phyloP scores from a whole-genome alignment of 64 coral and sea anemone genomes.

The Porites lutea region DNA sequence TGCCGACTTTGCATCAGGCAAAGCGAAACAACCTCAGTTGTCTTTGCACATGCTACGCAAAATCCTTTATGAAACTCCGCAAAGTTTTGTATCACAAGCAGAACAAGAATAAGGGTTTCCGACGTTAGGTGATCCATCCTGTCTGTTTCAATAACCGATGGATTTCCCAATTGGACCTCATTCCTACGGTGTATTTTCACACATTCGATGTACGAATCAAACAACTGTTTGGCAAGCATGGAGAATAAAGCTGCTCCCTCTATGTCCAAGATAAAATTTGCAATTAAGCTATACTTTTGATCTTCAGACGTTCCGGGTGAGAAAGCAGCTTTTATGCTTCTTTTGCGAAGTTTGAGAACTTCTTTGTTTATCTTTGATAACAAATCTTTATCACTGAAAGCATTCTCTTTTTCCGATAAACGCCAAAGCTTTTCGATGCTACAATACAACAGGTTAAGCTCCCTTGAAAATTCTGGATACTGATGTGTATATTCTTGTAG shows the following conservation, averaged over 20 bases:
- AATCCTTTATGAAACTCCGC: conserved; percentile 37
- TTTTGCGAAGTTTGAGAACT: conserved; percentile 22
- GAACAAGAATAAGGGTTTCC: conserved; percentile 1
- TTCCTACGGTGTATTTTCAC: not conserved
- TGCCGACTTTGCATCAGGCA: not conserved
- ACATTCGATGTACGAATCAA: conserved; percentile 6
- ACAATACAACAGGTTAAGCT: not conserved
- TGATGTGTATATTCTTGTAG: not conserved
- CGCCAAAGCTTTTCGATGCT: conserved; percentile 12
- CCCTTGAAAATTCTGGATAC: conserved; percentile 13
- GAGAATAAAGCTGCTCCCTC: not conserved
- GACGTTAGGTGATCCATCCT: not conserved
- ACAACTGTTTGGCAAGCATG: not conserved
- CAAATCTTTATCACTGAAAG: not conserved
- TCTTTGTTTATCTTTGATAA: conserved; percentile 26
- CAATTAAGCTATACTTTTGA: conserved; percentile 12
- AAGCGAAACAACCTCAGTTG: conserved; percentile 8
- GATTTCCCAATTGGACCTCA: not conserved
- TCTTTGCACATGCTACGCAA: conserved; percentile 3
- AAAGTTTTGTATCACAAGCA: conserved; percentile 35
- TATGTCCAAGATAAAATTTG: conserved; percentile 17
- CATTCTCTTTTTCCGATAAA: conserved; percentile 1
- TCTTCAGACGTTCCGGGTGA: conserved; percentile 29
- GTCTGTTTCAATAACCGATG: conserved; percentile 11
- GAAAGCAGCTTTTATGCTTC: conserved; percentile 32